Base-by-base conservation (phyloP, 1,140 invertebrate genomes). In the Pogonomyrmex californicus region DNA sequence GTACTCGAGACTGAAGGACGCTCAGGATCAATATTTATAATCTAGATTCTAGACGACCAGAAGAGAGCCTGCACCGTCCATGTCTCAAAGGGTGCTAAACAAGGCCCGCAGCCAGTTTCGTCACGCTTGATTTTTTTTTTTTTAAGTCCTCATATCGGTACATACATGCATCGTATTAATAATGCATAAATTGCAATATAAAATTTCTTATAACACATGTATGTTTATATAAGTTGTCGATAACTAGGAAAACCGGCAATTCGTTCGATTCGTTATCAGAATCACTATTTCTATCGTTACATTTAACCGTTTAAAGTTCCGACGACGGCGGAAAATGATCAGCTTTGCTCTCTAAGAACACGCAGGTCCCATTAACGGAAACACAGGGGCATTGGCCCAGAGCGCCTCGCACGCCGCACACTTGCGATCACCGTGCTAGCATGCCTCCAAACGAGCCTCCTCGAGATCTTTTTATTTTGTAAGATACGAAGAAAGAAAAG, bases 1-100 rank as follows among this genome's bases (percentile, higher is more conserved):
- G 87, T 91, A 93, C 93, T 95, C 90, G 82, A 92, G 87, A 75
- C 88, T 94, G 90, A 94, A 94, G 94, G 91, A 94, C 93, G 92
- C 93, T 92, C 89, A 93, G 93, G 92, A 95, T 95, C 94, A 95
- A 95, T 94, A 95, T 95, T 95, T 95, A 94, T 94, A 94, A 94
- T 95, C 94, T 94, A 92, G 91, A 94, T 94, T 94, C 91, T 91
- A 89, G 92, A 94, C 92, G 93, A 90, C 91, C 93, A 92, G 91
- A 91, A 90, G 23, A 23, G 23, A 23, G 89, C 90, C 90, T 85
- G 81, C 90, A 91, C 76, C 63, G 87, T 91, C 88, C 88, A 88
- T 88, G 88, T 89, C 89, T 88, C 47, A 86, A 81, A 76, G n/a
- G n/a, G 87, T 86, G 56, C 88, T 89, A 91, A 92, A 92, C 79